Conservation (phyloP, 2,797 vertebrate genomes). For the Danionella dracula region DNA sequence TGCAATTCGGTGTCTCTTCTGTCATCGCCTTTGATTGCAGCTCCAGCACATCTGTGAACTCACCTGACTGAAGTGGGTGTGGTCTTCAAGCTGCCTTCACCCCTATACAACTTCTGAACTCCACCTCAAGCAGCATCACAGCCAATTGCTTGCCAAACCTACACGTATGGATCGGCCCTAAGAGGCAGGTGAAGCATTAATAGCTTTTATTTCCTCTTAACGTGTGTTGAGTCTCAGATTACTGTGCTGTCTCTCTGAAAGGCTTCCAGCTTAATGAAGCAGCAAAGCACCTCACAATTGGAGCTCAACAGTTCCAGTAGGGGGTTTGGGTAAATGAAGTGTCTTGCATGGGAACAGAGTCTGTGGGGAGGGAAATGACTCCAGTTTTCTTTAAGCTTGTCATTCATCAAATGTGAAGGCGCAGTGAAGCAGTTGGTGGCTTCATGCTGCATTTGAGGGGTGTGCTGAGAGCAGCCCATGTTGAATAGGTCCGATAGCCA, state of each 20-base stretch:
- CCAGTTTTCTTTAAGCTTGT: constrained; percentile 23
- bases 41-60: constrained; percentile 32
- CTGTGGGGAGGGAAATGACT: constrained; percentile 12
- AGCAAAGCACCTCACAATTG: constrained; percentile 21
- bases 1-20: constrained; percentile 10
- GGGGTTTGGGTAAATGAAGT: constrained; percentile 13
- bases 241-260: constrained; percentile 15
- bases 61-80: constrained; percentile 52
- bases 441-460: constrained; percentile 49
- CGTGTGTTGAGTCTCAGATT: constrained; percentile 3
- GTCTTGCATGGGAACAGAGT: constrained; percentile 15
- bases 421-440: constrained; percentile 41
- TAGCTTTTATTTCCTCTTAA: constrained; percentile 3
- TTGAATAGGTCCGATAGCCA: constrained; percentile 45
- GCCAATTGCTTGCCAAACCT: constrained; percentile 54
- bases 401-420: constrained; percentile 39
- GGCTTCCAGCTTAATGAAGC: constrained; percentile 38
- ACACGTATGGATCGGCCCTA: constrained; percentile 53
- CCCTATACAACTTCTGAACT: constrained; percentile 29
- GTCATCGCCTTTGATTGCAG: constrained; percentile 16
- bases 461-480: constrained; percentile 33
- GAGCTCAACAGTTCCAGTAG: constrained; percentile 20
- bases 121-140: constrained; percentile 36
- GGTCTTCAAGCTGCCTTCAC: constrained; percentile 37
- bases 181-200: constrained; percentile 36